Evolutionary conservation across 2,113 vertebrate genomes (phyloP).

Genomic region (Xiphorhynchus elegans): DNA sequence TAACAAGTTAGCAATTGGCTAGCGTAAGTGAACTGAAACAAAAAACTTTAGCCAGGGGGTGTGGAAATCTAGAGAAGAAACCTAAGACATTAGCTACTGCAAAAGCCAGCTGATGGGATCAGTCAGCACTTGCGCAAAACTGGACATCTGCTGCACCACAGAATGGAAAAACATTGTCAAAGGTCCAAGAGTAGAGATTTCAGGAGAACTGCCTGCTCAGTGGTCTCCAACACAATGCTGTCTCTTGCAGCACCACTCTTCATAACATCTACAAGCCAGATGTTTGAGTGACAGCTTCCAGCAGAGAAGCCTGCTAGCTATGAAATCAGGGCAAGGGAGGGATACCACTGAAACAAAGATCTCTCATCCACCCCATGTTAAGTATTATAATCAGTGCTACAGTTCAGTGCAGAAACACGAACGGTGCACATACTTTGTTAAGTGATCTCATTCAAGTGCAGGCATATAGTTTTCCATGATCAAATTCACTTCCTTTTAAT

Average conservation of each 20-base stretch:
- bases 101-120: neutral
- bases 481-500: neutral
- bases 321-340: neutral
- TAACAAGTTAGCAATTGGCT: neutral
- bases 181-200: neutral
- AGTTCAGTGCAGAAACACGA: neutral
- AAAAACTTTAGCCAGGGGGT: neutral
- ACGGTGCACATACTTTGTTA: fast-evolving
- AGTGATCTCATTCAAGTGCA: neutral
- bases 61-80: neutral
- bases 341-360: neutral
- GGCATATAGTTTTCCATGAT: neutral
- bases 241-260: neutral
- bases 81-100: neutral
- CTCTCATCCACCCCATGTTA: neutral
- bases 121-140: neutral
- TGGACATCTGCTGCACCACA: neutral
- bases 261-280: neutral
- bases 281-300: neutral
- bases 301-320: neutral
- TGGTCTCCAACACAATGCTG: neutral
- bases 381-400: neutral
- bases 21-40: neutral
- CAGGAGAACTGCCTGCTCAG: neutral
- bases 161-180: neutral